These are phyloP conservation scores for Drosophila dunni DNA, from an alignment of 1,140 invertebrate species.

Conservation along the genomic window DNA sequence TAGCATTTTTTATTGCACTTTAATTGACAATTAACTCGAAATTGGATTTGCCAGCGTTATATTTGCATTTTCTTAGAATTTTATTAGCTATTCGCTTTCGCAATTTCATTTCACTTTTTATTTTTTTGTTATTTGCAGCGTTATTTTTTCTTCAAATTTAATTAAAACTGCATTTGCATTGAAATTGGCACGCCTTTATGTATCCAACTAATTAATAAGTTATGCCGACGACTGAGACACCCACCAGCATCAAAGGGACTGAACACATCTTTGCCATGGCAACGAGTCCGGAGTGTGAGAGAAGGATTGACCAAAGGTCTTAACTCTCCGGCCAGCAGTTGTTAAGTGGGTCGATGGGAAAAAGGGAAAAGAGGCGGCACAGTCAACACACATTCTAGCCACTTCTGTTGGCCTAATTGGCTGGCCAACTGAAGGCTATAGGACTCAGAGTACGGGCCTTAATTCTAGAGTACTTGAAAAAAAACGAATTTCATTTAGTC, in stretches of 20 bases:
- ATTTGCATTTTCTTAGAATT: constrained; percentile 50
- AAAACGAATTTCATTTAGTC: not conserved
- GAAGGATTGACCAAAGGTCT: constrained; percentile 19
- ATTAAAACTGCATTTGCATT: constrained; percentile 77
- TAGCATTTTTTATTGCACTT: constrained; percentile 58
- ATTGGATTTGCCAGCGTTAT: constrained; percentile 45
- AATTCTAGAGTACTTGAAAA: constrained; percentile 21
- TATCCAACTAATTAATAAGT: constrained; percentile 68
- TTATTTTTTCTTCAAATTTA: constrained; percentile 56
- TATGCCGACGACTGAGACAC: constrained; percentile 40
- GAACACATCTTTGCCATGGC: constrained; percentile 36
- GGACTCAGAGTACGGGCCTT: not conserved
- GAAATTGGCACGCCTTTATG: constrained; percentile 54
- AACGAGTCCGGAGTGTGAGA: constrained; percentile 8
- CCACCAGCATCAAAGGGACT: constrained; percentile 8
- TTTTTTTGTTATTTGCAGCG: not conserved
- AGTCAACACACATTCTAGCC: constrained; percentile 39
- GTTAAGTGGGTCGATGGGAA: constrained; percentile 27
- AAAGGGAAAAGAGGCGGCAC: not conserved
- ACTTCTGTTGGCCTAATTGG: constrained; percentile 74
- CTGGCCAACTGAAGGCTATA: constrained; percentile 37
- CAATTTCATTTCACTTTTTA: not conserved
- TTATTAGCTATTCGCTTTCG: constrained; percentile 2
- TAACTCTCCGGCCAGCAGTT: constrained; percentile 22
- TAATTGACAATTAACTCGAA: constrained; percentile 59